phyloP scores from a whole-genome alignment of 2,113 vertebrate genomes.

The Rhodinocichla rosea region DNA sequence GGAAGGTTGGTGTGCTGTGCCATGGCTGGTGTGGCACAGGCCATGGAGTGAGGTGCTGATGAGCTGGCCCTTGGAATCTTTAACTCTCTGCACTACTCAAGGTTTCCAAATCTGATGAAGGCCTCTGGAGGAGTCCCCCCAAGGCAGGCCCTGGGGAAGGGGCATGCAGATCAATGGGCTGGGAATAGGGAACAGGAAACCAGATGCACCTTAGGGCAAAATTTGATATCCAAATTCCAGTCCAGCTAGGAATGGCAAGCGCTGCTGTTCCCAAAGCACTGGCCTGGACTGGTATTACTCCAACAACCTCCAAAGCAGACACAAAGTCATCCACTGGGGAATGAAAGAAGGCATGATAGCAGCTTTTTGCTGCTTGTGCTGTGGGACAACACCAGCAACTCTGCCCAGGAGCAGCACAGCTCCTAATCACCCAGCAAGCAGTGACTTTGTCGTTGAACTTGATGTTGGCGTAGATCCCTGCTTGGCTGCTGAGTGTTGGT shows the following conservation, averaged over 20 bases:
- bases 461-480: neutral
- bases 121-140: neutral
- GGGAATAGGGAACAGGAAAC: conserved; percentile 51
- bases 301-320: neutral
- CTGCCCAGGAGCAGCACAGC: neutral
- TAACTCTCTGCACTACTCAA: neutral
- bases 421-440: neutral
- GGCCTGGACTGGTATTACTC: neutral
- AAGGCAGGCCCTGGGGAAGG: neutral
- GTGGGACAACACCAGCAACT: neutral
- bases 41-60: neutral
- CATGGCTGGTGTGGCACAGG: neutral
- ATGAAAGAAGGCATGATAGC: neutral
- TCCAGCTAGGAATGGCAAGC: neutral
- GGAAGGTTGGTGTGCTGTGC: neutral
- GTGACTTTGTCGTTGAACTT: neutral
- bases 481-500: conserved; percentile 12
- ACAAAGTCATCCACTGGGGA: neutral
- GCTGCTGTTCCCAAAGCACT: neutral
- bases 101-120: neutral
- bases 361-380: neutral
- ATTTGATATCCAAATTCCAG: conserved; percentile 48
- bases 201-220: neutral
- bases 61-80: neutral
- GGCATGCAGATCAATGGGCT: conserved; percentile 17